Percentiles rank a stretch among this genome's conserved stretches.
Evolutionary conservation across 2,797 vertebrate genomes (phyloP).

Genomic region (Halcyon chelicuti): DNA sequence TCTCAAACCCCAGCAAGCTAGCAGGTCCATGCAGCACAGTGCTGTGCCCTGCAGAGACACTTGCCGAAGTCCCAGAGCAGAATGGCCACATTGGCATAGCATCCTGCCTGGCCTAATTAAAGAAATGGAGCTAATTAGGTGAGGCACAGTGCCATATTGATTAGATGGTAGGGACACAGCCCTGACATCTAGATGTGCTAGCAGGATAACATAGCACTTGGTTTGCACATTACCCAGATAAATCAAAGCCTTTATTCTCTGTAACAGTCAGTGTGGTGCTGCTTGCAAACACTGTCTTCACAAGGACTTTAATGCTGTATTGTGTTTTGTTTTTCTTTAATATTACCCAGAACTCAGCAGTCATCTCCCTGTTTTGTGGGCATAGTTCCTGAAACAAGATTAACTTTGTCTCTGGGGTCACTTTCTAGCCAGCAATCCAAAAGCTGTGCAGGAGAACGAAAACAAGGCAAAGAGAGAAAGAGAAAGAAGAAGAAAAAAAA

Average conservation of each 20-base stretch:
- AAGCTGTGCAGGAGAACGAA: neutral
- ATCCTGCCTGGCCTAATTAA: neutral
- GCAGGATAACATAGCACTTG: neutral
- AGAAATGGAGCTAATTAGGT: neutral
- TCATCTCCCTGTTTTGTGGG: neutral
- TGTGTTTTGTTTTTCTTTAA: neutral
- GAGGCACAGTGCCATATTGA: neutral
- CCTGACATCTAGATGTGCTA: neutral
- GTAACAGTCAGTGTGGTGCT: neutral
- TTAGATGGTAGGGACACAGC: neutral
- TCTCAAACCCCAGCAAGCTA: neutral
- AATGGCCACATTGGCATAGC: neutral
- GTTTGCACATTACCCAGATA: neutral
- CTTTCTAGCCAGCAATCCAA: conserved; percentile 37
- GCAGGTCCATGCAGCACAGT: fast-evolving
- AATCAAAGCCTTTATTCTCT: neutral
- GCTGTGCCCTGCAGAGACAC: neutral
- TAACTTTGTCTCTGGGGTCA: conserved; percentile 42
- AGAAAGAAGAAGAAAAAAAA: neutral
- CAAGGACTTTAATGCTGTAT: neutral
- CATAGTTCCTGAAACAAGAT: conserved; percentile 56
- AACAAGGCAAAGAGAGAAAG: neutral
- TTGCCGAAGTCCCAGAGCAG: fast-evolving
- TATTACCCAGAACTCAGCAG: conserved; percentile 17
- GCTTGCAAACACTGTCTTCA: neutral